A percentile compares a stretch with the other conserved stretches of the same genome.
These are phyloP conservation scores for Melierax canorus DNA, from an alignment of 2,113 vertebrate species.

Conservation along the genomic window DNA sequence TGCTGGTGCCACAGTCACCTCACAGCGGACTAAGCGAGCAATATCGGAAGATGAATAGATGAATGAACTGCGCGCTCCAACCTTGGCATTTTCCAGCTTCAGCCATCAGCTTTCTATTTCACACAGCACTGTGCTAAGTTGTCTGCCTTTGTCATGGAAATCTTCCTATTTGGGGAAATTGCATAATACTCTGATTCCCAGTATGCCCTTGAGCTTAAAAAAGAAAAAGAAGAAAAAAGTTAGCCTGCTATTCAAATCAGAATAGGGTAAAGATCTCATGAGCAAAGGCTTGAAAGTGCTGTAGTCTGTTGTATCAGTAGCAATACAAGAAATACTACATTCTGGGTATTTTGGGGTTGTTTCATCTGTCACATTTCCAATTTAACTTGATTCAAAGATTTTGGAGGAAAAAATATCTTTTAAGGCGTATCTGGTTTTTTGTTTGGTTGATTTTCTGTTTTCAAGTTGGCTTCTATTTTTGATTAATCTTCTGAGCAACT, in stretches of 20 bases:
- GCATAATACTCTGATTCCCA: background rate
- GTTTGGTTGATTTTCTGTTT: background rate
- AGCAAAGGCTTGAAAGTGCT: background rate
- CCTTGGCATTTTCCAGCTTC: background rate
- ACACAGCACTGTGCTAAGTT: background rate
- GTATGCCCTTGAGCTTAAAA: background rate
- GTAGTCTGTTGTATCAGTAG: background rate
- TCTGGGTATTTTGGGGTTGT: background rate
- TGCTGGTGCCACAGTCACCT: background rate
- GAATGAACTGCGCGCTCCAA: background rate
- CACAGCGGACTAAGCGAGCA: background rate
- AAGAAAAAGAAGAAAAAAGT: too few relatives aligned
- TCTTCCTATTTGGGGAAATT: background rate
- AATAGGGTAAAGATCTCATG: background rate
- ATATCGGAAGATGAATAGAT: rapidly evolving
- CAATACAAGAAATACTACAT: background rate
- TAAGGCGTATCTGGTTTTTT: background rate
- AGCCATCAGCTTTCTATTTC: background rate
- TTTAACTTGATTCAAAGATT: conserved; percentile 7
- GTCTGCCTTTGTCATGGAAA: background rate
- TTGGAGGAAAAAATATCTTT: background rate
- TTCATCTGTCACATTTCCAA: background rate
- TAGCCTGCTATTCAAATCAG: background rate
- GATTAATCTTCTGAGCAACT: conserved; percentile 15
- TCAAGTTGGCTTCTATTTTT: background rate